A percentile compares a stretch with the other conserved stretches of the same genome.
Conservation (phyloP, 2,888 invertebrate genomes). For the Chrysolina americana region DNA sequence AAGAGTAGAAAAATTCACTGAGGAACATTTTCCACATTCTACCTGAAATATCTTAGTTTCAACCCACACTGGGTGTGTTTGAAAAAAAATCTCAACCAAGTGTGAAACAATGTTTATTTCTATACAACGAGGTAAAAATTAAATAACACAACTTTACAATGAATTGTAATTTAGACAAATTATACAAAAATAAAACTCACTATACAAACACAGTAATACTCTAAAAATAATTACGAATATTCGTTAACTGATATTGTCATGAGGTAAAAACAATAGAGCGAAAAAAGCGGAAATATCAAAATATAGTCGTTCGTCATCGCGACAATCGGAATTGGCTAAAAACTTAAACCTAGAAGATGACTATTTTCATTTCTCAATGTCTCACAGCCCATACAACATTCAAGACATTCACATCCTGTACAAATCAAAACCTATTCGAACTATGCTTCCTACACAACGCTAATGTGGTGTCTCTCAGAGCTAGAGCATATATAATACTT, state of each 20-base stretch:
- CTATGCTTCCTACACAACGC: not conserved
- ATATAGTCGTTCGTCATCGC: slow-evolving; percentile 27
- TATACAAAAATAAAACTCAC: slow-evolving; percentile 50
- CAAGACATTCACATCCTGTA: slow-evolving; percentile 42
- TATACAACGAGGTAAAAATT: slow-evolving; percentile 27
- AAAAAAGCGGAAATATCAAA: slow-evolving; percentile 18
- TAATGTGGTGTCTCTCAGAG: not conserved
- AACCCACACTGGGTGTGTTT: not conserved
- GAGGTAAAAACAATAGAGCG: slow-evolving; percentile 43
- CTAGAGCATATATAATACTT: not conserved
- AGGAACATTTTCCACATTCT: too few relatives aligned
- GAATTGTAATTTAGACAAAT: slow-evolving; percentile 30
- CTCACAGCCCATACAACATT: slow-evolving; percentile 57
- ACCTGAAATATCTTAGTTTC: too few relatives aligned
- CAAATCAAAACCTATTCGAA: slow-evolving; percentile 18
- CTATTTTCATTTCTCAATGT: slow-evolving; percentile 44
- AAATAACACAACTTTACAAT: slow-evolving; percentile 24
- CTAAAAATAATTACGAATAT: slow-evolving; percentile 35
- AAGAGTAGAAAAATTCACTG: too few relatives aligned
- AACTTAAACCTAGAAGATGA: slow-evolving; percentile 42
- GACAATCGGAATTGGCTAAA: slow-evolving; percentile 41
- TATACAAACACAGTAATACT: slow-evolving; percentile 38
- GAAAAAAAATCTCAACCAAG: not conserved
- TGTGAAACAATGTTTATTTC: slow-evolving; percentile 27
- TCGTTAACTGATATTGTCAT: slow-evolving; percentile 33